These are phyloP conservation scores for Philonicus albiceps DNA, from an alignment of 2,888 invertebrate genomes.

Conservation along the genomic window DNA sequence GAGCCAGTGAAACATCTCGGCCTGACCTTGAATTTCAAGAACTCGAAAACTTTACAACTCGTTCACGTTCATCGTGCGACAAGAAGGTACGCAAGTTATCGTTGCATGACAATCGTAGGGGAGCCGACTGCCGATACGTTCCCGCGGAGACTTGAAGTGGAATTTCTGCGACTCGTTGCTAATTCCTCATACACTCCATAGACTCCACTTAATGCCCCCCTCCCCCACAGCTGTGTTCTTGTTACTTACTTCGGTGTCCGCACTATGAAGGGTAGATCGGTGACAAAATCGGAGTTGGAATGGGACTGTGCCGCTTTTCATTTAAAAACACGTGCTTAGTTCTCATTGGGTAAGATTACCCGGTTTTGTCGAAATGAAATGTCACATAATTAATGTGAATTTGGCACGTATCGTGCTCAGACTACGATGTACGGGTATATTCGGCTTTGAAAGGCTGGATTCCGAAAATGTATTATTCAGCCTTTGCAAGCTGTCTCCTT, in stretches of 20 bases:
- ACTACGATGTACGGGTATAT: neutral
- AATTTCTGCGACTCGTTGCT: neutral
- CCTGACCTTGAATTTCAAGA: slow-evolving; percentile 28
- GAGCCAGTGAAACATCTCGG: neutral
- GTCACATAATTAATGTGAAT: slow-evolving; percentile 29
- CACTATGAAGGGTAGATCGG: neutral
- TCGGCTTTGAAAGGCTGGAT: neutral
- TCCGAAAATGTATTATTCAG: neutral
- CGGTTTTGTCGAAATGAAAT: neutral
- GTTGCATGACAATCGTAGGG: slow-evolving; percentile 18
- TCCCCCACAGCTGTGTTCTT: neutral
- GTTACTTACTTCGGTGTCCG: neutral
- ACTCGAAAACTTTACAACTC: slow-evolving; percentile 21
- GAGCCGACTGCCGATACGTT: neutral
- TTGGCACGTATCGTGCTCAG: slow-evolving; percentile 16
- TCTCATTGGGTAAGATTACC: neutral
- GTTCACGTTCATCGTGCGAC: slow-evolving; percentile 8
- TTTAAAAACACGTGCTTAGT: slow-evolving; percentile 6
- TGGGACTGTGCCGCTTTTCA: neutral
- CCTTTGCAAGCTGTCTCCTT: neutral
- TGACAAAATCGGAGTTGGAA: neutral
- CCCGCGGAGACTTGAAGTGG: neutral
- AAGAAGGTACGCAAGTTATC: slow-evolving; percentile 18
- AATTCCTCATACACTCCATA: neutral
- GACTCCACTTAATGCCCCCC: neutral